A percentile compares a stretch with the other conserved stretches of the same genome.
These are phyloP conservation scores for Drosophila orena DNA, from an alignment of 1,140 invertebrate genomes.

Conservation along the genomic window DNA sequence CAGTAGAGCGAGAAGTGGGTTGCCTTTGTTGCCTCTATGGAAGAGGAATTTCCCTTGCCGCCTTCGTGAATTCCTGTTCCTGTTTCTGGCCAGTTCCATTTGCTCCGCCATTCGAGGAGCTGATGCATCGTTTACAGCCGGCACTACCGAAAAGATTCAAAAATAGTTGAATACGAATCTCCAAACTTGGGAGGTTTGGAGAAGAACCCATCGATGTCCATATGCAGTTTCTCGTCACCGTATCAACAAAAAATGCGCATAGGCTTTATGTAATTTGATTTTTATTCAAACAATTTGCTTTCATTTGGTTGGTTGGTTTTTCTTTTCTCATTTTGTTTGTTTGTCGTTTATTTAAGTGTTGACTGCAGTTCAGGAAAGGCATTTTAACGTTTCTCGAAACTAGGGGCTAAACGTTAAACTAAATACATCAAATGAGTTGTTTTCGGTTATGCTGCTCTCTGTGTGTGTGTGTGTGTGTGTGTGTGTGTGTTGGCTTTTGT, in stretches of 20 bases:
- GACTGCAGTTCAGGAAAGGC: conserved; percentile 26
- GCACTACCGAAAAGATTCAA: too few relatives aligned
- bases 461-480: not conserved
- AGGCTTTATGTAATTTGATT: conserved; percentile 39
- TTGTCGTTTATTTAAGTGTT: conserved; percentile 34
- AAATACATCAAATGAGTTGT: conserved; percentile 39
- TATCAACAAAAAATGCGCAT: conserved; percentile 22
- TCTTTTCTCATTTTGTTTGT: conserved; percentile 7
- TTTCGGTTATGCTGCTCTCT: conserved; percentile 1
- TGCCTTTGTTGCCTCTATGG: conserved; percentile 3
- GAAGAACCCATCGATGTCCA: not conserved
- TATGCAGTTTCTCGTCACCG: not conserved
- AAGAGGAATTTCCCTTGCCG: conserved; percentile 20
- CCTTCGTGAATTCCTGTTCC: conserved; percentile 47
- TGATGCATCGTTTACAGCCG: not conserved
- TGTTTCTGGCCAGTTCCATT: too few relatives aligned
- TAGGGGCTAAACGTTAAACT: conserved; percentile 38
- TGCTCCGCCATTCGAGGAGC: too few relatives aligned
- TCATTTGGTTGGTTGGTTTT: conserved; percentile 60
- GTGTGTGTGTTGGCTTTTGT: not conserved
- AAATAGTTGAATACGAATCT: not conserved
- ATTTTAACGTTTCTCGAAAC: conserved; percentile 20
- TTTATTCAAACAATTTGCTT: conserved; percentile 70
- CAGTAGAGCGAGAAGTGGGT: too few relatives aligned
- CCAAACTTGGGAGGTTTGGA: not conserved